A percentile compares a stretch with the other conserved stretches of the same genome.
phyloP scores from a whole-genome alignment of 2,113 vertebrate genomes.

The Rhinopomastus cyanomelas region DNA sequence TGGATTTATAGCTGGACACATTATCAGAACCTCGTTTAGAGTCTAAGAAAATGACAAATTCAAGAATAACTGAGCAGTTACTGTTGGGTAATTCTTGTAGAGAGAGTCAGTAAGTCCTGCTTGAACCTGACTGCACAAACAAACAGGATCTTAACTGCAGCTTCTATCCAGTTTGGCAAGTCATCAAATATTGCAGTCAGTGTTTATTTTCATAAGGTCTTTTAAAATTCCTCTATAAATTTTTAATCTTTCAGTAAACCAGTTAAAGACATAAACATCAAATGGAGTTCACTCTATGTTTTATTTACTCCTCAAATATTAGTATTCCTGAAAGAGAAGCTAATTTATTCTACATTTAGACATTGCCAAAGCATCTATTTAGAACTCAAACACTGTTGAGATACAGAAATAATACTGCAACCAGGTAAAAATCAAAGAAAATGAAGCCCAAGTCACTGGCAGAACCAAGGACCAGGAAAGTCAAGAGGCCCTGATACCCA shows the following conservation, averaged over 20 bases:
- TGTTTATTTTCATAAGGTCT: neutral
- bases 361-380: neutral
- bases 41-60: neutral
- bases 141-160: neutral
- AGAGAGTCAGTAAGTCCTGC: neutral
- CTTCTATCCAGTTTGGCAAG: neutral
- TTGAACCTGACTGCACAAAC: neutral
- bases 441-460: neutral
- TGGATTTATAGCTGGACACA: neutral
- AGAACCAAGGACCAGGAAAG: neutral
- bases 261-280: neutral
- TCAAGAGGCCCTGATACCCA: neutral
- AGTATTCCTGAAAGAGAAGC: neutral
- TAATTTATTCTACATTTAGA: neutral
- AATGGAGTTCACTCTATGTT: neutral
- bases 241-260: neutral
- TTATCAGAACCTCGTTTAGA: neutral
- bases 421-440: neutral
- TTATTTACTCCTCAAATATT: constrained; percentile 18
- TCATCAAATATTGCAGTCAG: neutral
- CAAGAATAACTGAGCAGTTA: neutral
- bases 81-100: neutral
- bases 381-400: neutral
- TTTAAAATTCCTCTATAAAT: neutral
- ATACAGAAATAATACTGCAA: neutral